Evolutionary conservation across 2,797 vertebrate species (phyloP).

Genomic region (Channallabes apus): DNA sequence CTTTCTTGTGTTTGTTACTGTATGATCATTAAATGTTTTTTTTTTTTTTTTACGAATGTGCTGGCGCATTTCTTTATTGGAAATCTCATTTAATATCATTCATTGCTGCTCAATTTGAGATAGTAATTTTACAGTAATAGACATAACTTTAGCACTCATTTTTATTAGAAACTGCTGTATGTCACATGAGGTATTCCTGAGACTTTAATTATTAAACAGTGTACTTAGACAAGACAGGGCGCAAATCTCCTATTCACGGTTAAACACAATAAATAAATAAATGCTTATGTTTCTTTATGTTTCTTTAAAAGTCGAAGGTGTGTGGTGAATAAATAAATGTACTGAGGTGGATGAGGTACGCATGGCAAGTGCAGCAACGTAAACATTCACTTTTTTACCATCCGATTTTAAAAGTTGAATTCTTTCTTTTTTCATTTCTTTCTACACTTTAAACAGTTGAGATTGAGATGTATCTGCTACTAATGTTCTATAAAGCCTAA

Average conservation of each 20-base stretch:
- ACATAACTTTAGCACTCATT: not conserved
- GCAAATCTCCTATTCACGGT: not conserved
- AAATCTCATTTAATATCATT: not conserved
- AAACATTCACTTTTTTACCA: not conserved
- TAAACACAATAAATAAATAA: not conserved
- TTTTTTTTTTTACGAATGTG: not conserved
- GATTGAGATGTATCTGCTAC: too few species aligned
- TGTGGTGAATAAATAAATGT: not conserved
- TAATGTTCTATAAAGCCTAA: too few species aligned
- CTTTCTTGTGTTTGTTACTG: not conserved
- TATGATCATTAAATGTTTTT: not conserved
- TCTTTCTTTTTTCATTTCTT: too few species aligned
- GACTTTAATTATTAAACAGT: not conserved
- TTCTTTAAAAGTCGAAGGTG: too few species aligned
- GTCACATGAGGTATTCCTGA: not conserved
- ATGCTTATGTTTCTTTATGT: not conserved
- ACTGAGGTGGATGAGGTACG: not conserved
- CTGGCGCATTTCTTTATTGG: not conserved
- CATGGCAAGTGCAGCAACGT: not conserved
- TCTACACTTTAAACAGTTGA: too few species aligned
- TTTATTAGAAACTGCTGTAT: not conserved
- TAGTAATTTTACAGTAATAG: not conserved
- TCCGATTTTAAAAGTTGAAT: not conserved
- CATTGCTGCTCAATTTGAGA: not conserved
- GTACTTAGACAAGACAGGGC: not conserved